These are phyloP conservation scores for Tiliacea citrago DNA, from an alignment of 2,888 invertebrate species.

Conservation along the genomic window DNA sequence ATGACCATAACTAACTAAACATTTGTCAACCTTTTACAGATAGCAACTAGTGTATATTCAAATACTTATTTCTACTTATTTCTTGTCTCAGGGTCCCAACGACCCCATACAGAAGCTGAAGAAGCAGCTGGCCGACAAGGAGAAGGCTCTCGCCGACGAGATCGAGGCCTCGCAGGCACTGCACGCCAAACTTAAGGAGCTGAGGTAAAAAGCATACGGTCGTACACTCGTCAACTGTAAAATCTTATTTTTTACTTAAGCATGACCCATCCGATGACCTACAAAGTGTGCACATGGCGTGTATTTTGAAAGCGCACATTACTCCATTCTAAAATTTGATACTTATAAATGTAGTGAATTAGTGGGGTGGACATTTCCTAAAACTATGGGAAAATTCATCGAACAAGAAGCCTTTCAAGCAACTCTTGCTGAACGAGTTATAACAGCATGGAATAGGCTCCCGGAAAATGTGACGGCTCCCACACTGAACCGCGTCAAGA, in stretches of 20 bases:
- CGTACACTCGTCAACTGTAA: too few relatives aligned
- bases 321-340: not conserved
- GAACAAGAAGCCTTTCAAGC: not conserved
- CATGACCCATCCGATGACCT: not conserved
- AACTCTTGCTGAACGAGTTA: not conserved
- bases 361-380: too few relatives aligned
- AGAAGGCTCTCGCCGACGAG: constrained; percentile 94
- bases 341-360: not conserved
- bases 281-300: not conserved
- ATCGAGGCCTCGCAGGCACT: constrained; percentile 92
- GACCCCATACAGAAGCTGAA: constrained; percentile 96
- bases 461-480: not conserved
- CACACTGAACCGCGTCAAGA: not conserved
- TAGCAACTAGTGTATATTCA: not conserved
- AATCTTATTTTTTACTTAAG: not conserved
- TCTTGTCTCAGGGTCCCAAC: constrained; percentile 92
- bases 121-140: constrained; percentile 97
- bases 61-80: constrained; percentile 17
- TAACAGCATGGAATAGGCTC: not conserved
- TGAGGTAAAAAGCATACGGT: constrained; percentile 31
- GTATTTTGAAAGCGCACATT: not conserved
- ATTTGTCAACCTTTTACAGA: not conserved
- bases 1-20: too few relatives aligned
- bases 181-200: constrained; percentile 57
- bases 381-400: not conserved